phyloP scores from a whole-genome alignment of 2,113 vertebrate genomes.

The Puntigrus tetrazona region DNA sequence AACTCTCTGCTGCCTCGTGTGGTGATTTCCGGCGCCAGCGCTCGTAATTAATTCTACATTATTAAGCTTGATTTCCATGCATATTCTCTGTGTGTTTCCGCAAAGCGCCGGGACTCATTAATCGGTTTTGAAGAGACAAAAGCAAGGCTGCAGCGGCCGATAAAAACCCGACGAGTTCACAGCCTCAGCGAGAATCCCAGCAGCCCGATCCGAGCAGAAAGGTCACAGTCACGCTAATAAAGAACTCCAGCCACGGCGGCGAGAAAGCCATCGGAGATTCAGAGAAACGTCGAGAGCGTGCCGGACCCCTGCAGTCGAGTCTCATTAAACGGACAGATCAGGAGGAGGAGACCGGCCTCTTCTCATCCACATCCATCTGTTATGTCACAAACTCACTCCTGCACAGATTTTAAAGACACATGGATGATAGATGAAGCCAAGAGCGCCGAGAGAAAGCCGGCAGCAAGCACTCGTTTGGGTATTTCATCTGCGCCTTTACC shows the following conservation, averaged over 20 bases:
- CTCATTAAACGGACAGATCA: slow-evolving; percentile 44
- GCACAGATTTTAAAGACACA: slow-evolving; percentile 29
- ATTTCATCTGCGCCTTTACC: neutral
- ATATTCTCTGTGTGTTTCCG: slow-evolving; percentile 39
- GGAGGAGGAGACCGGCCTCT: slow-evolving; percentile 21
- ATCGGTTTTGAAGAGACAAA: slow-evolving; percentile 35
- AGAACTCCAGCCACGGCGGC: neutral
- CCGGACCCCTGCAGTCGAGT: slow-evolving; percentile 4
- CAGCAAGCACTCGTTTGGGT: neutral
- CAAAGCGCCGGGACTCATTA: slow-evolving; percentile 42
- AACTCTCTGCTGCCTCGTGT: slow-evolving; percentile 50
- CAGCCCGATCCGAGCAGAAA: slow-evolving; percentile 33
- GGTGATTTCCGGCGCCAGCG: neutral
- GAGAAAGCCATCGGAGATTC: neutral
- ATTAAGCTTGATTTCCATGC: slow-evolving; percentile 30
- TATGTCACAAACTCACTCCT: slow-evolving; percentile 33
- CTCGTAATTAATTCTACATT: slow-evolving; percentile 32
- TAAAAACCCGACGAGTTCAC: slow-evolving; percentile 1
- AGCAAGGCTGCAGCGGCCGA: slow-evolving; percentile 8
- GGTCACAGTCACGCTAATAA: slow-evolving; percentile 51
- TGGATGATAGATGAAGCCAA: neutral
- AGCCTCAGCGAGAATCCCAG: neutral
- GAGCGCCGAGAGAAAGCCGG: neutral
- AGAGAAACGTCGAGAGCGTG: slow-evolving; percentile 3
- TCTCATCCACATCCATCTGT: slow-evolving; percentile 41